These are phyloP conservation scores for Petaurus breviceps DNA, from an alignment of 2,113 vertebrate species.

Conservation along the genomic window DNA sequence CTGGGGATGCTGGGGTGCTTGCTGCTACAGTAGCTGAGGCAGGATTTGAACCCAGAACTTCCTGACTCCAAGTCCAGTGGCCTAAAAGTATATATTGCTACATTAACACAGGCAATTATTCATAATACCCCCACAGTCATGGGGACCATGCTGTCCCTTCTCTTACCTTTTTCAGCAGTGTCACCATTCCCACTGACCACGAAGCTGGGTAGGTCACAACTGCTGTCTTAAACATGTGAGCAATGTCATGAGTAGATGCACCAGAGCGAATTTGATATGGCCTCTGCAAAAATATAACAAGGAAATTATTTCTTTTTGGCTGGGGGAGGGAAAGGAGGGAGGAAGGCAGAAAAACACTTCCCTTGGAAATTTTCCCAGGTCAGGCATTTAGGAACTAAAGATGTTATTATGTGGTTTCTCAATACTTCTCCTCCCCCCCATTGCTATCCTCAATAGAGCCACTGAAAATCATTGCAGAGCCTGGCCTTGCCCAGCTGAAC, in stretches of 20 bases:
- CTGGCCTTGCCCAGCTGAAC: not conserved
- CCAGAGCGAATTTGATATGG: slow-evolving; percentile 94
- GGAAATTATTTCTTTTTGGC: slow-evolving; percentile 16
- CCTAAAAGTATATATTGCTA: not conserved
- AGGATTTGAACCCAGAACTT: not conserved
- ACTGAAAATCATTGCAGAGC: not conserved
- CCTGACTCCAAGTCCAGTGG: not conserved
- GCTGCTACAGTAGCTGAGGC: not conserved
- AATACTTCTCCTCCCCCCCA: not conserved
- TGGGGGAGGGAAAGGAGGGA: not conserved
- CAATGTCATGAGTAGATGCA: slow-evolving; percentile 89
- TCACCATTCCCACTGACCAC: slow-evolving; percentile 93
- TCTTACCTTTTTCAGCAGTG: slow-evolving; percentile 92
- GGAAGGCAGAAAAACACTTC: not conserved
- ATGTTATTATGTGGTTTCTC: not conserved
- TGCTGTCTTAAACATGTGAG: slow-evolving; percentile 89
- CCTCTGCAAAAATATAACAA: slow-evolving; percentile 85
- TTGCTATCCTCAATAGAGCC: not conserved
- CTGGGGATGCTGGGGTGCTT: no score
- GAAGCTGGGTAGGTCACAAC: slow-evolving; percentile 89
- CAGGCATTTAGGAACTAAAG: slow-evolving; percentile 2
- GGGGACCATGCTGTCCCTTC: not conserved
- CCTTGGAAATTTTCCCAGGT: slow-evolving; percentile 15
- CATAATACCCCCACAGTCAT: not conserved
- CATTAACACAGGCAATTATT: not conserved